A percentile compares a stretch with the other conserved stretches of the same genome.
These are phyloP conservation scores for Drosophila parvula DNA, from an alignment of 1,140 invertebrate genomes.

Conservation along the genomic window DNA sequence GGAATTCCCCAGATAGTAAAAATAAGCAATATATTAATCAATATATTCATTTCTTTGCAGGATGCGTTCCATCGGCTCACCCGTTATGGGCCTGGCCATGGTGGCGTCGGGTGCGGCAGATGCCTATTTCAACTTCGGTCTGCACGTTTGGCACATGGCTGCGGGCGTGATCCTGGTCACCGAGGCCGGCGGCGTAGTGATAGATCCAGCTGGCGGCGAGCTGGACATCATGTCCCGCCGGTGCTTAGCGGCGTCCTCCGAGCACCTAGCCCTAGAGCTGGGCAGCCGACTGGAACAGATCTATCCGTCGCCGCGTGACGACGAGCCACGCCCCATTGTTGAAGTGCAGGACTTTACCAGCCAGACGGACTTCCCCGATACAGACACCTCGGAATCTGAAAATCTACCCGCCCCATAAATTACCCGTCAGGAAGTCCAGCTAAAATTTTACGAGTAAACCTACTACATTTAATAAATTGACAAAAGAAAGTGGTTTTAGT, in stretches of 20 bases:
- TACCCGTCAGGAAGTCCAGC: slow-evolving; percentile 15
- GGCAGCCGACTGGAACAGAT: slow-evolving; percentile 84
- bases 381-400: slow-evolving; percentile 3
- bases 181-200: slow-evolving; percentile 97
- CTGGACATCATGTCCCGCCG: slow-evolving; percentile 92
- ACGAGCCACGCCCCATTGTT: slow-evolving; percentile 14
- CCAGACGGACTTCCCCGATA: slow-evolving; percentile 64
- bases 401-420: background rate
- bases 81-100: slow-evolving; percentile 95
- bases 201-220: slow-evolving; percentile 92
- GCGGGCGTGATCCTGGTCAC: slow-evolving; percentile 93
- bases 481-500: background rate
- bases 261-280: slow-evolving; percentile 89
- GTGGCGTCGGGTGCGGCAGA: slow-evolving; percentile 94
- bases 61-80: slow-evolving; percentile 92
- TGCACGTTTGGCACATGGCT: slow-evolving; percentile 96
- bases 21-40: background rate
- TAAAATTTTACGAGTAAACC: background rate
- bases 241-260: slow-evolving; percentile 90
- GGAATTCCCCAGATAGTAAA: background rate
- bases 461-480: slow-evolving; percentile 11
- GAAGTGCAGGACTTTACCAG: slow-evolving; percentile 43
- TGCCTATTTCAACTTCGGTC: slow-evolving; percentile 94
- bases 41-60: slow-evolving; percentile 84
- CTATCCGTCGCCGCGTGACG: slow-evolving; percentile 65